Base-by-base conservation (phyloP, 2,113 vertebrate genomes). In the Sitta europaea region DNA sequence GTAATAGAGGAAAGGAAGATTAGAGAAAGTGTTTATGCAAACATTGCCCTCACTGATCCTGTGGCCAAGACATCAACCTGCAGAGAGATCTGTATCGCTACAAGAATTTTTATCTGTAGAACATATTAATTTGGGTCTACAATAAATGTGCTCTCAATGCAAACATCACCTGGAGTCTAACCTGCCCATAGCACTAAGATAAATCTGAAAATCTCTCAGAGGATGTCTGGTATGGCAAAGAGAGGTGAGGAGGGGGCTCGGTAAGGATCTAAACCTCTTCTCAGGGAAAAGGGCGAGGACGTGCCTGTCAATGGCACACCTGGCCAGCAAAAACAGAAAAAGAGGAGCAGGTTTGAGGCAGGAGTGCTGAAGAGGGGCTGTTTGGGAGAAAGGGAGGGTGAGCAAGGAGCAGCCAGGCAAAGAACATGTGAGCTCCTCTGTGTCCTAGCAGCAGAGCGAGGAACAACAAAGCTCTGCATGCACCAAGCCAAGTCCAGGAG, bases 91-190 rank as follows among this genome's bases (percentile, higher is more conserved):
- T 35, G 2, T 2, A 33, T 10, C 38, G 31, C 13, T 67, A 10
- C 29, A 66, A 16, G 33, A 63, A 66, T 33, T 74, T 66, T 59
- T 40, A 78, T 3, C 35, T 63, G 11, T 8, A 67, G 18, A 71
- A 12, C 0, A 0, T 10, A 14, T 25, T 58, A 12, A 70, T 70
- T 25, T 19, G 17, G 3, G 2, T 29, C 11, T n/a, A n/a, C 12
- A 77, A 50, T 10, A 61, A 61, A 61, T 5, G 20, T 5, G 13
- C 5, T 45, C 6, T 17, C 28, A 47, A 11, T 59, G 12, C 5
- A 75, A 87, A 35, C 3, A 45, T 40, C 54, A 54, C 9, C 15
- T 25, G 40, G 18, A 27, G 15, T 15, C n/a, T 25, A 22, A 19
- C 8, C 24, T 84, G 45, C 11, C 22, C 43, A 14, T 1, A 21